Evolutionary conservation across 2,797 vertebrate species (phyloP).

Genomic region (Micromesistius poutassou): DNA sequence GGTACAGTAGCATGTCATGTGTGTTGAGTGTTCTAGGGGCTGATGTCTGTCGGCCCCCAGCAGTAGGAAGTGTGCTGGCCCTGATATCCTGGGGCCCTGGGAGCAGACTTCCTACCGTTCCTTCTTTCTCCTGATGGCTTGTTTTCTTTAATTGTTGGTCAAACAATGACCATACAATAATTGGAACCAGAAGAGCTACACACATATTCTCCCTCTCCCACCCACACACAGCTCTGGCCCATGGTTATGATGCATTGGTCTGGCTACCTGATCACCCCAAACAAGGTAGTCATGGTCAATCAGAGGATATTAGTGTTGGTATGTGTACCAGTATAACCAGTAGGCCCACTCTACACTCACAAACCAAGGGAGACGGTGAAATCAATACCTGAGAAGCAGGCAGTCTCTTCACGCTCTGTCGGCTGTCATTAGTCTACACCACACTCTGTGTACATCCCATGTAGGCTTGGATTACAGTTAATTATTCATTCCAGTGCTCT

Average conservation of each 20-base stretch:
- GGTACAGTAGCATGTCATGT: background rate
- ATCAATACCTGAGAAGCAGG: background rate
- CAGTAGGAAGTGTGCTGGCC: slow-evolving; percentile 51
- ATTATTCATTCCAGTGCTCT: background rate
- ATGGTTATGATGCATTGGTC: background rate
- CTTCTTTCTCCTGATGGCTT: slow-evolving; percentile 1
- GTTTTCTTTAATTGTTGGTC: background rate
- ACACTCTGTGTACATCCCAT: background rate
- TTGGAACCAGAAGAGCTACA: background rate
- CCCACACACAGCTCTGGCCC: background rate
- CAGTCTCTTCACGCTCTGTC: background rate
- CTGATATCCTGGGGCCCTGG: slow-evolving; percentile 49
- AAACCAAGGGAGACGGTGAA: background rate
- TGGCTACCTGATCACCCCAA: background rate
- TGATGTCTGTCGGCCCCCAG: background rate
- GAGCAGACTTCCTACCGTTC: slow-evolving; percentile 48
- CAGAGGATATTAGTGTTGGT: background rate
- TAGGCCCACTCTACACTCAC: background rate
- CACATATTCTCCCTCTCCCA: background rate
- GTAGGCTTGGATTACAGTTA: background rate
- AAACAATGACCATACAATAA: slow-evolving; percentile 16
- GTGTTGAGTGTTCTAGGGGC: no score
- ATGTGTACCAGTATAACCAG: background rate
- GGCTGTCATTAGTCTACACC: background rate
- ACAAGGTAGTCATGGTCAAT: background rate